Base-by-base conservation (phyloP, 2,888 invertebrate genomes). In the Boloria euphrosyne region DNA sequence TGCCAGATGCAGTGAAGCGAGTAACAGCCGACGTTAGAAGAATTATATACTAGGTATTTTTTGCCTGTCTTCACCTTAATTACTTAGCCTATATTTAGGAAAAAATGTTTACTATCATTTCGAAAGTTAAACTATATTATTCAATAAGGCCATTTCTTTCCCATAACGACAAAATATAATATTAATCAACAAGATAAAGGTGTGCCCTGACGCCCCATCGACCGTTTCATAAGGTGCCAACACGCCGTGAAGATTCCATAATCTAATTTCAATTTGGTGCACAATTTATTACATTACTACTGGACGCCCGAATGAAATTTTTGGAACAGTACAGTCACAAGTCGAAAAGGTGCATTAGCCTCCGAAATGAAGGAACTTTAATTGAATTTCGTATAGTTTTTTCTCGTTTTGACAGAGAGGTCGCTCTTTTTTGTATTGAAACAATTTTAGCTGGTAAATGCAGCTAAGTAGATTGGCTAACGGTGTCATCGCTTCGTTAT, bases 241-340 rank as follows among this genome's bases (percentile, higher is more conserved):
- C 78, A 73, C 81, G 76, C 81, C 90, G 86, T 90, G 91, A 90
- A 89, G 81, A 72, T 73, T 75, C 79, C 73, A 80, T 91, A 91
- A 92, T 92, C 86, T 87, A 91, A 91, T 92, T 91, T 90, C 84
- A 85, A 89, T 85, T 86, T 84, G 82, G 81, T 84, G 81, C 80
- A 82, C 79, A 80, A 80, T 80, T 86, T 87, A 88, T 87, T 87
- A 86, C 80, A 74, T 79, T 76, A 84, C 71, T 82, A 81, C 86
- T 90, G 88, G 85, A 87, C 80, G 74, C 83, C 85, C 84, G 68
- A 83, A 84, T 85, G 84, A 84, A 83, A 83, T 83, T 81, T 80
- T 77, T 75, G 76, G 77, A 82, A 80, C 87, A 78, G 86, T 90
- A 90, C 78, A 86, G 89, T 38, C 31, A 38, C 31, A 38, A 38